Evolutionary conservation across 2,113 vertebrate species (phyloP), one percentile per base, ranked within the genome.

Genomic region (Takifugu bimaculatus): DNA sequence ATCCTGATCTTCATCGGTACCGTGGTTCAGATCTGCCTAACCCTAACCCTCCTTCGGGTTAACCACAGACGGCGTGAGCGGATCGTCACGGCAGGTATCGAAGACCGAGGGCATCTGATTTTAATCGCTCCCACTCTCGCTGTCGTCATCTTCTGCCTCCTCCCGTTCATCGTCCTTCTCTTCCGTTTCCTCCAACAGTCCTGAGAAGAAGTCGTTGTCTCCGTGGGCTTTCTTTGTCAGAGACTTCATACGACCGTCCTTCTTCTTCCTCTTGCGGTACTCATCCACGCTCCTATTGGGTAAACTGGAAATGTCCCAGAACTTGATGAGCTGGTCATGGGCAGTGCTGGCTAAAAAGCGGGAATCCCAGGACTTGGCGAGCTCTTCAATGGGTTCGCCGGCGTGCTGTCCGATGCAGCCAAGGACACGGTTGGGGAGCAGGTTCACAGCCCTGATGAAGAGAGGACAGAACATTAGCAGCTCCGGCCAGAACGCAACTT

Each of bases 241-340:
- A 0, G 94, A 90, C 52, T 88, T 91, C 60, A 98, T 89, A 0
- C 87, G 85, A 0, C 90, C 89, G 4, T 91, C 92, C 39, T 91
- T 94, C 80, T 94, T 96, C 89, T 95, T 95, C 44, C 93, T 92
- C 69, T 87, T 91, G 13, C 94, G 90, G 75, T 98, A 96, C 56
- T 95, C 94, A 0, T 89, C 86, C n/a, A 99, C 93, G 0, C 86
- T 87, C 6, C 91, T 62, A 0, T 74, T 57, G 0, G 70, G 72
- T 5, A 97, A 84, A 1, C 78, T 57, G 0, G 93, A 90, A 67
- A 94, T 85, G 73, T 97, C 91, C 96, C 96, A 99, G 77, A 99
- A 99, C 80, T 98, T 98, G 72, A 98, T 85, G 44, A 92, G 93
- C 85, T 96, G 93, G 87, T 98, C 96, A 1, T 98, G 95, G 55